phyloP scores from a whole-genome alignment of 2,888 invertebrate genomes.

The Spodoptera picta region DNA sequence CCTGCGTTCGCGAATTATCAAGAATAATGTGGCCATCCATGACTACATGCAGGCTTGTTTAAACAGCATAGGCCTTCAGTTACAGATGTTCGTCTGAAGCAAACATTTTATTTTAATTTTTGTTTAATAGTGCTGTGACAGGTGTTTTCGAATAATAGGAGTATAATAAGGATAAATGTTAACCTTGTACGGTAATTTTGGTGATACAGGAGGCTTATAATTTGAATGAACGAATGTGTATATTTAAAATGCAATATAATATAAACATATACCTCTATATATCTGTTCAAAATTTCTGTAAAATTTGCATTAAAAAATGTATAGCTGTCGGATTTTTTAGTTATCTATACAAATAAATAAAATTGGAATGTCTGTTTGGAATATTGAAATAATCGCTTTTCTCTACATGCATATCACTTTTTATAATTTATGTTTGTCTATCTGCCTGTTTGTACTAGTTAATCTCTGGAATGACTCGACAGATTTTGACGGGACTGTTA shows the following conservation, averaged over 20 bases:
- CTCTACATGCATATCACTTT: no score
- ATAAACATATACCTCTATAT: no score
- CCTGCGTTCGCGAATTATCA: constrained; percentile 58
- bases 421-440: no score
- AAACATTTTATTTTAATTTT: constrained; percentile 34
- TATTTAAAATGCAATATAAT: constrained; percentile 14
- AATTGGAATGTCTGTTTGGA: no score
- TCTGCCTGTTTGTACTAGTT: no score
- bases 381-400: no score
- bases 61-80: constrained; percentile 47
- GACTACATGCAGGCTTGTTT: constrained; percentile 30
- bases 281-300: no score
- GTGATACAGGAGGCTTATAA: constrained; percentile 13
- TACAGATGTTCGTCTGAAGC: constrained; percentile 26
- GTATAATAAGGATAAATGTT: constrained; percentile 30
- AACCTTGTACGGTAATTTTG: constrained; percentile 43
- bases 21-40: constrained; percentile 37
- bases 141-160: constrained; percentile 43
- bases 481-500: no score
- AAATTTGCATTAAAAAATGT: no score
- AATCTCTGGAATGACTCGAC: no score
- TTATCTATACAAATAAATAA: no score
- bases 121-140: constrained; percentile 35
- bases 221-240: constrained; percentile 14
- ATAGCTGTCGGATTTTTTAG: no score